Conservation (phyloP, 2,113 vertebrate genomes). For the Excalfactoria chinensis region DNA sequence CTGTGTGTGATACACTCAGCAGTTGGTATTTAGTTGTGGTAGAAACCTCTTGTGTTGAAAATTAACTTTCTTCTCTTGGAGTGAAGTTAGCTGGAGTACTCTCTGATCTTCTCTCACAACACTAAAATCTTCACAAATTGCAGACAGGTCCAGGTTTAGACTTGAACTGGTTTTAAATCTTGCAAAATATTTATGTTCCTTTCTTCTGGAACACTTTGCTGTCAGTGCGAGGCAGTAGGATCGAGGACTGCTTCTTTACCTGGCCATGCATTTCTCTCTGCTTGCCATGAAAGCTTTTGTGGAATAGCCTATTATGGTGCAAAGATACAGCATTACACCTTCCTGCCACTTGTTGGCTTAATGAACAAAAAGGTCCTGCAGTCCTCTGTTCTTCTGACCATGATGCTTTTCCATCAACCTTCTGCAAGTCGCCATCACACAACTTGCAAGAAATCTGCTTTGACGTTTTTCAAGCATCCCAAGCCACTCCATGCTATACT, state of each 20-base stretch:
- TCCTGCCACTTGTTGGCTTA: background rate
- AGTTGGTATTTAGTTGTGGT: background rate
- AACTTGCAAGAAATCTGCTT: background rate
- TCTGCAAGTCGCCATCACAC: background rate
- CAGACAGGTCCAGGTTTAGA: background rate
- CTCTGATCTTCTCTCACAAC: background rate
- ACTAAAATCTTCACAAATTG: background rate
- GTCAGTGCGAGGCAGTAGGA: background rate
- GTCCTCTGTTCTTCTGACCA: background rate
- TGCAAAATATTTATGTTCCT: constrained; percentile 25
- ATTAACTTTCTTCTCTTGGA: background rate
- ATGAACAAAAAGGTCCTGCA: background rate
- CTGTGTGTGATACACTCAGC: background rate
- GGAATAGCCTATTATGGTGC: background rate
- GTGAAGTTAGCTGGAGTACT: background rate
- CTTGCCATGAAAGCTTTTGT: background rate
- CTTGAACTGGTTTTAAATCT: background rate
- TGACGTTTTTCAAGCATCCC: background rate
- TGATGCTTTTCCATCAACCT: background rate
- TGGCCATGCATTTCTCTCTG: background rate
- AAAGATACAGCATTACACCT: background rate
- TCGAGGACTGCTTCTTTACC: constrained; percentile 1
- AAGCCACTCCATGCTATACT: background rate
- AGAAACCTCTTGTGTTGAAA: background rate
- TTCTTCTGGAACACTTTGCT: constrained; percentile 2